phyloP scores from a whole-genome alignment of 2,888 invertebrate species.

The Chorisops tibialis region DNA sequence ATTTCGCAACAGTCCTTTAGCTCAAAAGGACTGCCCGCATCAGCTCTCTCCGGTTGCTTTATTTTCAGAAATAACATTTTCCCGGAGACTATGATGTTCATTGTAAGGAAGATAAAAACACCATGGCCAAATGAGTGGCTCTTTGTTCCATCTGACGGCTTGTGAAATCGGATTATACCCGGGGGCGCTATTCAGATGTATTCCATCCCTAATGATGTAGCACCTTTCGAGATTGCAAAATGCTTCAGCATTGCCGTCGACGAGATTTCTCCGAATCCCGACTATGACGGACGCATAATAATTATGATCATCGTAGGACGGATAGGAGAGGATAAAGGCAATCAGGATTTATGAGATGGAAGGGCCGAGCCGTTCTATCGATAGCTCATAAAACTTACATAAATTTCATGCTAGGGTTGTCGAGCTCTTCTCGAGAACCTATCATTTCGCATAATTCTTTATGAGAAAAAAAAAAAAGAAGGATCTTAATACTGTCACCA shows the following conservation, averaged over 20 bases:
- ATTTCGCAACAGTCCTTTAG: background rate
- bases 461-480: too few relatives aligned
- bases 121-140: conserved; percentile 5
- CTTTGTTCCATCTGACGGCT: conserved; percentile 12
- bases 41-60: background rate
- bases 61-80: conserved; percentile 17
- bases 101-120: conserved; percentile 6
- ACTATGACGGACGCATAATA: too few relatives aligned
- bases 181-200: conserved; percentile 3
- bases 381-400: too few relatives aligned
- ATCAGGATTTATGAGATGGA: too few relatives aligned
- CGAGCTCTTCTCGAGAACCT: too few relatives aligned
- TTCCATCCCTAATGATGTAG: conserved; percentile 9
- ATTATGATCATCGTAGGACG: too few relatives aligned
- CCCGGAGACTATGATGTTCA: background rate
- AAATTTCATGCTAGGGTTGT: too few relatives aligned
- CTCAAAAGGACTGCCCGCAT: background rate
- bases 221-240: background rate
- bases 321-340: too few relatives aligned
- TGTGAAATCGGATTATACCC: background rate
- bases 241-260: too few relatives aligned
- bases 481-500: conserved; percentile 3
- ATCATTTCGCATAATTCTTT: background rate
- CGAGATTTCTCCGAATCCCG: too few relatives aligned
- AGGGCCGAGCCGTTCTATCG: too few relatives aligned